phyloP scores from a whole-genome alignment of 2,888 invertebrate genomes.

The Vesta saturnalis region DNA sequence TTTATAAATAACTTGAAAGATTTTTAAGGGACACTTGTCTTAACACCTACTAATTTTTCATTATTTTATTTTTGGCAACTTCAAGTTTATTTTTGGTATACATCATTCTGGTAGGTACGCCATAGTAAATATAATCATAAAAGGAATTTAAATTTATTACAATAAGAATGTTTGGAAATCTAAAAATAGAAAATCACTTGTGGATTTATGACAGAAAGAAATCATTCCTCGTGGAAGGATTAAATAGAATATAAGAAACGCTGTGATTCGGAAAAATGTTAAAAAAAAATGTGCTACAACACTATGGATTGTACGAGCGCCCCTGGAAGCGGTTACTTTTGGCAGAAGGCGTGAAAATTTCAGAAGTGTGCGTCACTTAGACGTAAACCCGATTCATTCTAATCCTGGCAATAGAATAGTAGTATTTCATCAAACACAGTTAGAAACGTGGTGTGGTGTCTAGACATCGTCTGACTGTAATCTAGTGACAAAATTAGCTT shows the following conservation, averaged over 20 bases:
- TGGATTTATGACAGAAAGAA: not conserved
- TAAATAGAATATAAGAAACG: no score
- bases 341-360: constrained; percentile 24
- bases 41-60: constrained; percentile 29
- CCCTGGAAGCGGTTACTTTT: constrained; percentile 8
- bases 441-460: constrained; percentile 39
- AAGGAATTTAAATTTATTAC: not conserved
- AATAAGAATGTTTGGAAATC: no score
- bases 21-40: constrained; percentile 15
- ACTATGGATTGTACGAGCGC: not conserved
- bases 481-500: constrained; percentile 49
- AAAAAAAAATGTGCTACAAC: no score
- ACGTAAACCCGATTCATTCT: constrained; percentile 33
- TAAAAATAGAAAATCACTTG: no score
- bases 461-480: constrained; percentile 48
- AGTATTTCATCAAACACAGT: constrained; percentile 32
- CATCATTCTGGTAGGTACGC: not conserved
- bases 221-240: no score
- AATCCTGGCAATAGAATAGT: constrained; percentile 33
- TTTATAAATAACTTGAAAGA: constrained; percentile 22
- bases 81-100: constrained; percentile 6
- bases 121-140: not conserved
- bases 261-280: no score
- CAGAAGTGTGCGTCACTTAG: constrained; percentile 18
- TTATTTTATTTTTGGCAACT: constrained; percentile 22